Evolutionary conservation across 2,797 vertebrate genomes (phyloP).

Genomic region (Acanthiza pusilla): DNA sequence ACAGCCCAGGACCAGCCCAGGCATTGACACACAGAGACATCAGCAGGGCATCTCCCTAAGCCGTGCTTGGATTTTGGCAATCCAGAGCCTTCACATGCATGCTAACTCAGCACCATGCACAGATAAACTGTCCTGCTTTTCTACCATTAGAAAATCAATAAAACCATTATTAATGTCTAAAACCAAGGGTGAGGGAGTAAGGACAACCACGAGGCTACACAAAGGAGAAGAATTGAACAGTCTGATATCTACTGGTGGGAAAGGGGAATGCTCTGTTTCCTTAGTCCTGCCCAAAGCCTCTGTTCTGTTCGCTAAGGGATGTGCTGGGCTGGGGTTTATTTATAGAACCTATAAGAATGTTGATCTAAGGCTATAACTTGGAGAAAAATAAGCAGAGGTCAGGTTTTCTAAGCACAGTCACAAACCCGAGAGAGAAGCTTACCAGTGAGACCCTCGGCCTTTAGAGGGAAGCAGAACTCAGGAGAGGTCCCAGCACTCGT

Average conservation of each 20-base stretch:
- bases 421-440: neutral
- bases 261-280: neutral
- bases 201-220: neutral
- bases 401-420: neutral
- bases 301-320: neutral
- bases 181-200: neutral
- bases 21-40: fast-evolving
- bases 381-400: slow-evolving; percentile 28
- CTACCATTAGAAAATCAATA: neutral
- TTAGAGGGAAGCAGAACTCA: neutral
- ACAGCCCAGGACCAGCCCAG: neutral
- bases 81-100: neutral
- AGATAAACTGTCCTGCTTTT: neutral
- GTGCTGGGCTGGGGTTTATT: slow-evolving; percentile 5
- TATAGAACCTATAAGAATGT: slow-evolving; percentile 39
- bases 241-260: slow-evolving; percentile 35
- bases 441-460: neutral
- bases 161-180: neutral
- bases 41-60: fast-evolving
- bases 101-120: neutral
- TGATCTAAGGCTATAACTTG: neutral
- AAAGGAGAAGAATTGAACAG: neutral
- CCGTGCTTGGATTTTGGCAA: neutral
- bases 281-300: neutral
- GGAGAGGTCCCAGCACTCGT: neutral